Conservation (phyloP, 92 coral and sea anemone species). For the Porites rus region DNA sequence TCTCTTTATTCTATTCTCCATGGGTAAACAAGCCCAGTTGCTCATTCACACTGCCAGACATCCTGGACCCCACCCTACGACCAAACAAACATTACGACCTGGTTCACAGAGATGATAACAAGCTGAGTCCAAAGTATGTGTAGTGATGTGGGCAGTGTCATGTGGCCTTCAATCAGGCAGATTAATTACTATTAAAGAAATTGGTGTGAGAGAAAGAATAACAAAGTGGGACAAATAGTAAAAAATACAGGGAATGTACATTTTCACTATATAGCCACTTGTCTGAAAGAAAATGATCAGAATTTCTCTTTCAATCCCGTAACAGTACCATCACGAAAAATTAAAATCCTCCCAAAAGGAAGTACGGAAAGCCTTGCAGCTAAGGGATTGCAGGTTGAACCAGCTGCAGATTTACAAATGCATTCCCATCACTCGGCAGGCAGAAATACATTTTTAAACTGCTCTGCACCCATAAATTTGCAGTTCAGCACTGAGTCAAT, state of each 20-base stretch:
- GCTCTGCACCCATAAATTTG: too few relatives aligned
- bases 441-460: too few relatives aligned
- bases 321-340: conserved; percentile 37
- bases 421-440: too few relatives aligned
- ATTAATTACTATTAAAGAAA: conserved; percentile 55
- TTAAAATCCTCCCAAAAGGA: conserved; percentile 24
- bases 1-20: not conserved
- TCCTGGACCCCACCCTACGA: conserved; percentile 61
- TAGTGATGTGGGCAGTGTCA: conserved; percentile 72
- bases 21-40: conserved; percentile 9
- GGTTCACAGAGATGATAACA: conserved; percentile 62
- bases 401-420: not conserved
- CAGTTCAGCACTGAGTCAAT: too few relatives aligned
- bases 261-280: conserved; percentile 53
- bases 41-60: not conserved
- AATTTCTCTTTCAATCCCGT: conserved; percentile 43
- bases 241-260: conserved; percentile 59
- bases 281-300: conserved; percentile 58
- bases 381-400: conserved; percentile 40
- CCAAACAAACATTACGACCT: conserved; percentile 69
- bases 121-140: conserved; percentile 65
- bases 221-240: conserved; percentile 45
- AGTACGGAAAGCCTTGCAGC: conserved; percentile 29
- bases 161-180: conserved; percentile 56
- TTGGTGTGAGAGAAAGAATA: conserved; percentile 68